A percentile compares a stretch with the other conserved stretches of the same genome.
Evolutionary conservation across 2,888 invertebrate genomes (phyloP).

Genomic region (Eubasilissa splendida): DNA sequence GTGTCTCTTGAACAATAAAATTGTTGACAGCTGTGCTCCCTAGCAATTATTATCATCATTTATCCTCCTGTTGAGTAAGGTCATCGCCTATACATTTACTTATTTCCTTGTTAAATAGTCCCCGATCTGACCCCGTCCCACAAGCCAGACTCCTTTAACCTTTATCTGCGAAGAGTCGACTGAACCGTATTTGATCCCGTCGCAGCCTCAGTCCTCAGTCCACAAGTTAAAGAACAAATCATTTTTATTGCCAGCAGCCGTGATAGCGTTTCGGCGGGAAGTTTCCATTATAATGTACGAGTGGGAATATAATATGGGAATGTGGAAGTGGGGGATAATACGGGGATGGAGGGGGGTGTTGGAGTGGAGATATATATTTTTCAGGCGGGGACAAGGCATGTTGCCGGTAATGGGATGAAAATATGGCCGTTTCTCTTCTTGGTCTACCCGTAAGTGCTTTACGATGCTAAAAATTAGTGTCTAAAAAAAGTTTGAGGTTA

Average conservation of each 20-base stretch:
- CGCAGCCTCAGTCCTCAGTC: conserved; percentile 46
- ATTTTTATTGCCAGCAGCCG: conserved; percentile 52
- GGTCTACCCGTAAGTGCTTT: conserved; percentile 15
- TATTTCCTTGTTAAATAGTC: too few relatives aligned
- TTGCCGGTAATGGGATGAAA: conserved; percentile 42
- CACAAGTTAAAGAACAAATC: conserved; percentile 55
- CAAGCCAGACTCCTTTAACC: background rate
- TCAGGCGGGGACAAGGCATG: conserved; percentile 25
- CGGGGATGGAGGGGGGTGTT: background rate
- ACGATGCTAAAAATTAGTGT: conserved; percentile 23
- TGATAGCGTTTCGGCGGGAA: conserved; percentile 47
- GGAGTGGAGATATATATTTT: conserved; percentile 25
- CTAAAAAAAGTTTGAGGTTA: background rate
- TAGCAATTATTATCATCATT: too few relatives aligned
- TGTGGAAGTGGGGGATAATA: background rate
- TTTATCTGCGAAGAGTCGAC: background rate
- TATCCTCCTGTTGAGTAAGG: too few relatives aligned
- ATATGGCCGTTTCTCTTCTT: conserved; percentile 34
- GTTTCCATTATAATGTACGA: conserved; percentile 45
- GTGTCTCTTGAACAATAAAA: too few relatives aligned
- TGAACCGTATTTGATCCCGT: conserved; percentile 48
- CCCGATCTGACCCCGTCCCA: too few relatives aligned
- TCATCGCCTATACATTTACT: too few relatives aligned
- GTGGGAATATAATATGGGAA: background rate
- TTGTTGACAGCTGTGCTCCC: too few relatives aligned